phyloP scores from a whole-genome alignment of 2,888 invertebrate species.

The Coecobrya sp. region DNA sequence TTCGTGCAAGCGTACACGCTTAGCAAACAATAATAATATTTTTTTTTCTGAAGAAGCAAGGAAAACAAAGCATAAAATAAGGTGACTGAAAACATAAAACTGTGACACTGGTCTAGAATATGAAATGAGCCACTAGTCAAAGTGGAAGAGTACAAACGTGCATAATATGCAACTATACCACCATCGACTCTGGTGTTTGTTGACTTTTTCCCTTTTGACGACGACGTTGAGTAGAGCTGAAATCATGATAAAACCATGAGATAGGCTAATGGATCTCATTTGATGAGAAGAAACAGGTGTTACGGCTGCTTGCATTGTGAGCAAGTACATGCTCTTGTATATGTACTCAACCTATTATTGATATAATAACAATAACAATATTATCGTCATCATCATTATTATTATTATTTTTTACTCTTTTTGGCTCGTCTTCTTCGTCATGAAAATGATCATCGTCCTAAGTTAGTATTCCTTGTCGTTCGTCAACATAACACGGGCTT shows the following conservation, averaged over 20 bases:
- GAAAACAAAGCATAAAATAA: constrained; percentile 46
- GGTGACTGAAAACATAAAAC: constrained; percentile 74
- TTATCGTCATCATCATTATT: constrained; percentile 35
- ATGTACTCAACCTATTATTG: constrained; percentile 57
- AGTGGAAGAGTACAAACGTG: not conserved
- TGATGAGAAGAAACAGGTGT: constrained; percentile 78
- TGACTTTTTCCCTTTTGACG: not conserved
- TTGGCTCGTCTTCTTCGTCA: constrained; percentile 42
- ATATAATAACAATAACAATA: constrained; percentile 64
- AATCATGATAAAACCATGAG: constrained; percentile 75
- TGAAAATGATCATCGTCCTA: not conserved
- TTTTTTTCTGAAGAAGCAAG: constrained; percentile 33
- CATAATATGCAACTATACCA: not conserved
- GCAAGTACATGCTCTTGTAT: constrained; percentile 56
- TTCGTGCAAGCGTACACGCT: constrained; percentile 35
- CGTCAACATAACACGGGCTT: constrained; percentile 60
- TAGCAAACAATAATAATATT: constrained; percentile 28
- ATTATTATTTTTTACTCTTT: constrained; percentile 53
- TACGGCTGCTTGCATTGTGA: constrained; percentile 50
- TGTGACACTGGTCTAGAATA: constrained; percentile 80
- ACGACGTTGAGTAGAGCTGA: not conserved
- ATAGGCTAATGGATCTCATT: constrained; percentile 80
- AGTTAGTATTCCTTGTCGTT: not conserved
- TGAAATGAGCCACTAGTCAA: constrained; percentile 64
- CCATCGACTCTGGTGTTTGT: not conserved